These are phyloP conservation scores for Lordiphosa stackelbergi DNA, from an alignment of 1,140 invertebrate genomes.

Conservation along the genomic window DNA sequence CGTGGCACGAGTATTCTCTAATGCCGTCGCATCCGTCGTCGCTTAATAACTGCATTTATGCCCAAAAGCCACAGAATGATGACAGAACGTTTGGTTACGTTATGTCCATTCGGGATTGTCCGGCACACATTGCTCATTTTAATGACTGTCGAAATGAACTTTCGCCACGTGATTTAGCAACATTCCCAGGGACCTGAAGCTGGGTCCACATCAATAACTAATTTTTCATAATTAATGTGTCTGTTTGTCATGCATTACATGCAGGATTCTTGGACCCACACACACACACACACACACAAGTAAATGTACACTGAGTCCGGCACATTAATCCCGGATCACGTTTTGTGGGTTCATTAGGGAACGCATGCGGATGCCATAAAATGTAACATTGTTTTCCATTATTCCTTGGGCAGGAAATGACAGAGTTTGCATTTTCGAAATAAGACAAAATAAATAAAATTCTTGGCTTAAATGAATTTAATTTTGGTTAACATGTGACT, in stretches of 20 bases:
- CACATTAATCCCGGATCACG: conserved; percentile 22
- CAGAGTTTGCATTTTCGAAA: no score
- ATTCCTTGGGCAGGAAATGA: conserved; percentile 17
- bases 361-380: conserved; percentile 12
- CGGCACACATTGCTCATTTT: conserved; percentile 49
- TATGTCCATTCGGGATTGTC: conserved; percentile 1
- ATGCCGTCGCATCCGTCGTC: neutral
- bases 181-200: conserved; percentile 18
- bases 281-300: no score
- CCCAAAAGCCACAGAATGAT: conserved; percentile 38
- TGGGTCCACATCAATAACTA: conserved; percentile 59
- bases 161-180: conserved; percentile 57
- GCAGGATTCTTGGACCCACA: neutral
- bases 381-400: conserved; percentile 40
- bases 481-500: conserved; percentile 40
- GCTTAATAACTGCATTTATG: conserved; percentile 51
- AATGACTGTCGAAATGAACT: conserved; percentile 63
- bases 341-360: conserved; percentile 39
- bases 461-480: conserved; percentile 19
- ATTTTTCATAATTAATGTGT: conserved; percentile 61
- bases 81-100: conserved; percentile 23
- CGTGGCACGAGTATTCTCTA: neutral
- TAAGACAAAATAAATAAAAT: no score
- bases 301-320: no score
- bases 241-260: conserved; percentile 7